These are phyloP conservation scores for Apis cerana DNA, from an alignment of 1,140 invertebrate species.

Conservation along the genomic window DNA sequence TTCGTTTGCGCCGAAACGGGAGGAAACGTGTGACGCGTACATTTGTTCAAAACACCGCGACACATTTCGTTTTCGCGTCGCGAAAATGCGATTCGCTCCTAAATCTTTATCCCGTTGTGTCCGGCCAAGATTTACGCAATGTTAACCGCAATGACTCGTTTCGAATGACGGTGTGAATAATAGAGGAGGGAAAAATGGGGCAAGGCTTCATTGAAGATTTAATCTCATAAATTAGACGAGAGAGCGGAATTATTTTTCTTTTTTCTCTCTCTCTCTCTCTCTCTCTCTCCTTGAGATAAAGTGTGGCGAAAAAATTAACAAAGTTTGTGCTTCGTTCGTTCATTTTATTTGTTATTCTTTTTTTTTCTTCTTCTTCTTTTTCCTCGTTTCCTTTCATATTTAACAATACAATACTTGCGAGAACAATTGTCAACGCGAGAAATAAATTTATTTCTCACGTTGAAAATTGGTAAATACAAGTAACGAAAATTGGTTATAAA, in stretches of 20 bases:
- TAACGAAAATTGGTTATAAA: background rate
- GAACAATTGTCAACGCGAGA: background rate
- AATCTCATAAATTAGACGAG: background rate
- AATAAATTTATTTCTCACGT: background rate
- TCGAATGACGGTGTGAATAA: constrained; percentile 25
- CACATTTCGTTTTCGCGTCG: constrained; percentile 37
- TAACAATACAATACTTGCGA: background rate
- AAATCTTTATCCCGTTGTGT: constrained; percentile 25
- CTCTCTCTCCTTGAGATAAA: background rate
- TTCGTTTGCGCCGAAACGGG: constrained; percentile 38
- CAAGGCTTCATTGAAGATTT: background rate
- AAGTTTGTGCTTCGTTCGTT: background rate
- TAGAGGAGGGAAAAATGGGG: background rate
- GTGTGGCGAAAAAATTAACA: too few species aligned
- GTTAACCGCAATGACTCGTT: constrained; percentile 9
- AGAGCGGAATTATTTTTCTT: background rate
- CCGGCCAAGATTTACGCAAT: constrained; percentile 29
- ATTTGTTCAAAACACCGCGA: constrained; percentile 53
- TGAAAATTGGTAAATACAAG: background rate
- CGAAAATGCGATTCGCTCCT: constrained; percentile 39
- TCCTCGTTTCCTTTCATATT: background rate
- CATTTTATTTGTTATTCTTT: background rate
- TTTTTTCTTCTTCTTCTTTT: background rate
- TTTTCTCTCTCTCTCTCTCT: too few species aligned
- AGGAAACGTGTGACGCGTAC: constrained; percentile 42